A percentile compares a stretch with the other conserved stretches of the same genome.
These are phyloP conservation scores for Papilio dardanus DNA, from an alignment of 1,140 invertebrate species.

Conservation along the genomic window DNA sequence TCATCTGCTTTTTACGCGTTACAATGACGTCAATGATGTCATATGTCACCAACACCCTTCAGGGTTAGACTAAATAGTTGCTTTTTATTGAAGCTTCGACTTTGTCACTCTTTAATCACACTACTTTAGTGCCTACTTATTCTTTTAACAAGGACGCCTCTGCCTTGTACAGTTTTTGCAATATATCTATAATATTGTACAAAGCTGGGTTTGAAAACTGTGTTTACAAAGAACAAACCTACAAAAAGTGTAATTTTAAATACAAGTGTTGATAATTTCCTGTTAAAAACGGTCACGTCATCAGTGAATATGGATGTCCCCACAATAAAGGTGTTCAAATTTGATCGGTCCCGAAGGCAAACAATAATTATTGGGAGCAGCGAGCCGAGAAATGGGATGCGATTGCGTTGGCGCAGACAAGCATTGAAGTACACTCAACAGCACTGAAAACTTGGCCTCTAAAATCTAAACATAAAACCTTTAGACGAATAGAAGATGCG, in stretches of 20 bases:
- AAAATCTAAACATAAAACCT: constrained; percentile 16
- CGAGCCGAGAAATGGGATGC: constrained; percentile 63
- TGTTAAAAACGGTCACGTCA: constrained; percentile 47
- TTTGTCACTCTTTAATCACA: background rate
- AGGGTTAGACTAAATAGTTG: background rate
- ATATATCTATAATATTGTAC: background rate
- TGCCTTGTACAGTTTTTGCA: background rate
- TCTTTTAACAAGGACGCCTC: background rate
- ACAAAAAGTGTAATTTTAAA: background rate
- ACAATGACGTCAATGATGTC: constrained; percentile 12
- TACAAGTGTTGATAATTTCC: background rate
- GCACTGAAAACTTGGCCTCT: constrained; percentile 19
- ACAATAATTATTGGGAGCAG: constrained; percentile 62
- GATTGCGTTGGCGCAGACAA: constrained; percentile 43
- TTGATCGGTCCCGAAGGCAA: constrained; percentile 51
- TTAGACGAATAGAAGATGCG: background rate
- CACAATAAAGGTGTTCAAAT: constrained; percentile 51
- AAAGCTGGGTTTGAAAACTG: background rate
- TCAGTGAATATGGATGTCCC: constrained; percentile 40
- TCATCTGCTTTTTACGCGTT: background rate
- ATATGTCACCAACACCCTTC: background rate
- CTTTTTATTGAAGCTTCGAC: background rate
- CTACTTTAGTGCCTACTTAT: background rate
- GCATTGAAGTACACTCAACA: constrained; percentile 37
- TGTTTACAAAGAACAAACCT: background rate